These are phyloP conservation scores for Ceryle rudis DNA, from an alignment of 2,797 vertebrate species.

Conservation along the genomic window DNA sequence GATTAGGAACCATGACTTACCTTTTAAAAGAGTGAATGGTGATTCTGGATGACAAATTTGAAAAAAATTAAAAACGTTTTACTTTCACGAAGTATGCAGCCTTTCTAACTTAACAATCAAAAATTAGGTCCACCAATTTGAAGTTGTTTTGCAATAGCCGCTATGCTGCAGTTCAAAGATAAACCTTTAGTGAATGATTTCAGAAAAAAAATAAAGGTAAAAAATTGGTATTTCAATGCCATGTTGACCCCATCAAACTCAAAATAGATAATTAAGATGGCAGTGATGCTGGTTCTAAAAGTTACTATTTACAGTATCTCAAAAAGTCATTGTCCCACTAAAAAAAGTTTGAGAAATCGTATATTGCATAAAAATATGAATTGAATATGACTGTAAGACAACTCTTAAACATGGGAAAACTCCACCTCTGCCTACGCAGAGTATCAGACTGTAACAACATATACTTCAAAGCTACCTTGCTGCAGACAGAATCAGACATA, in stretches of 20 bases:
- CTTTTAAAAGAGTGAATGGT: not conserved
- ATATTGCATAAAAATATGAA: not conserved
- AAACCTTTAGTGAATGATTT: not conserved
- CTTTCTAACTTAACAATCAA: not conserved
- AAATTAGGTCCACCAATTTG: not conserved
- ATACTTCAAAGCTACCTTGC: not conserved
- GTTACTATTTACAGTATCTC: not conserved
- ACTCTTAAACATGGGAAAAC: not conserved
- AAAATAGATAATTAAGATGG: not conserved
- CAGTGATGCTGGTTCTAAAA: not conserved
- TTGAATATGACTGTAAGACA: not conserved
- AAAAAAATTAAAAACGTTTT: not conserved
- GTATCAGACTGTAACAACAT: not conserved
- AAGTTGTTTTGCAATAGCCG: not conserved
- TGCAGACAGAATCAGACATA: not conserved
- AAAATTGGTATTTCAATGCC: not conserved
- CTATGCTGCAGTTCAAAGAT: not conserved
- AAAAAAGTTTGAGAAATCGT: not conserved
- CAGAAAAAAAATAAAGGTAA: not conserved
- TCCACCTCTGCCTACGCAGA: not conserved
- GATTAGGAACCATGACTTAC: not conserved
- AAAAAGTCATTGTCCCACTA: not conserved
- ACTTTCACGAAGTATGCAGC: not conserved
- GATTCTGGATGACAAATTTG: not conserved
- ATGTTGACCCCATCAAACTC: not conserved